These are phyloP conservation scores for Elymnias hypermnestra DNA, from an alignment of 1,140 invertebrate species.

Conservation along the genomic window DNA sequence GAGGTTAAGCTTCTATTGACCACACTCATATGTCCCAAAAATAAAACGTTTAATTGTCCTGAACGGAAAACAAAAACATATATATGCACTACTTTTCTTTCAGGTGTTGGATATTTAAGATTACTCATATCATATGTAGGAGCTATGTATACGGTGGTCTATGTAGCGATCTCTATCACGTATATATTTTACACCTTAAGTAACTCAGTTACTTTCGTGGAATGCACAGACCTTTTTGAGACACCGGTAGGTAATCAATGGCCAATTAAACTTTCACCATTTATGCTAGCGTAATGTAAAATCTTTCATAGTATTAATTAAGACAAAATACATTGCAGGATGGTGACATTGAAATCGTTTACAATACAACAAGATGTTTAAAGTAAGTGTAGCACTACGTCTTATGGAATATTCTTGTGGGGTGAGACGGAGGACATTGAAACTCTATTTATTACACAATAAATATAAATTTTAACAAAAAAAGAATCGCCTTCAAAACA, in stretches of 20 bases:
- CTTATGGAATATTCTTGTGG: no score
- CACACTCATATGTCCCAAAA: no score
- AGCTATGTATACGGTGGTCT: conserved; percentile 73
- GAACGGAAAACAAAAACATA: no score
- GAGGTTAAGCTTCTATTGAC: no score
- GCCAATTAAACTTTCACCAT: neutral
- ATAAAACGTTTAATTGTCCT: no score
- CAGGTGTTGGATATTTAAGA: conserved; percentile 78
- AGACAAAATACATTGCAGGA: conserved; percentile 45
- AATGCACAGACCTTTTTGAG: conserved; percentile 58
- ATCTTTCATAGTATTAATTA: no score
- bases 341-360: conserved; percentile 32
- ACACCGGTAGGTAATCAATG: conserved; percentile 41
- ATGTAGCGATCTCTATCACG: conserved; percentile 71
- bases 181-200: conserved; percentile 75
- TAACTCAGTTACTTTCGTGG: conserved; percentile 69
- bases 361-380: conserved; percentile 64
- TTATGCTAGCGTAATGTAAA: no score
- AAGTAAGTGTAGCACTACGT: conserved; percentile 52
- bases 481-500: no score
- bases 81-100: no score
- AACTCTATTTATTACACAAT: no score
- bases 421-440: no score
- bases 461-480: no score
- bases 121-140: conserved; percentile 70